Evolutionary conservation across 2,797 vertebrate species (phyloP).

Genomic region (Acipenser ruthenus): DNA sequence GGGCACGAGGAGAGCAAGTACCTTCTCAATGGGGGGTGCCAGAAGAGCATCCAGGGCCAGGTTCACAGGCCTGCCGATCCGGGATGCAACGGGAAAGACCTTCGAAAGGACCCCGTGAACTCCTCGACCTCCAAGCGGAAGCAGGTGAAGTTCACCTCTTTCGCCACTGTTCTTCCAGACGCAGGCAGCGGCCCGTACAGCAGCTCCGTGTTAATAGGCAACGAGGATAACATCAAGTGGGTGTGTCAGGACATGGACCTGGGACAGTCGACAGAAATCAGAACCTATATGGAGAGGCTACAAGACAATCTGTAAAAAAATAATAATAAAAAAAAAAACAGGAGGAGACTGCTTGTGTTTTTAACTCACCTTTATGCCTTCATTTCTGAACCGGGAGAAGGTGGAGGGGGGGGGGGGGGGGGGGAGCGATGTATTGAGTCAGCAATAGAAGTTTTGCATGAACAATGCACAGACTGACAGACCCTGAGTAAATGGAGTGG

Average conservation of each 20-base stretch:
- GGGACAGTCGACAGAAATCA: constrained; percentile 80
- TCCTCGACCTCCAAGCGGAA: constrained; percentile 71
- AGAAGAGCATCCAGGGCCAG: constrained; percentile 68
- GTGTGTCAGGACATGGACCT: constrained; percentile 93
- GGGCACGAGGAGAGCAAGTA: constrained; percentile 87
- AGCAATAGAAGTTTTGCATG: constrained; percentile 45
- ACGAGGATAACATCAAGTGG: constrained; percentile 93
- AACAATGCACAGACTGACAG: constrained; percentile 20
- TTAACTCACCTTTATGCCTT: constrained; percentile 76
- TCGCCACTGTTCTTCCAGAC: constrained; percentile 86
- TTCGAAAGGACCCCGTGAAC: constrained; percentile 34
- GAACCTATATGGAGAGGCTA: constrained; percentile 94
- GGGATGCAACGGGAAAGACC: constrained; percentile 71
- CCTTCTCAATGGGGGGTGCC: constrained; percentile 76
- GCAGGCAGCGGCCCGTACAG: constrained; percentile 72
- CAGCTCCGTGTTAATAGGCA: constrained; percentile 77
- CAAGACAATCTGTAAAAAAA: constrained; percentile 90
- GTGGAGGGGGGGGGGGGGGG: too few relatives aligned
- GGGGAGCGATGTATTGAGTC: constrained; percentile 47
- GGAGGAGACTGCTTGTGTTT: constrained; percentile 47
- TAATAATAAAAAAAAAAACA: too few relatives aligned
- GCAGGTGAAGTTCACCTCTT: constrained; percentile 93
- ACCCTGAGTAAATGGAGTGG: constrained; percentile 14
- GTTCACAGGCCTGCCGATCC: constrained; percentile 75
- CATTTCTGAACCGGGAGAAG: constrained; percentile 34